A percentile compares a stretch with the other conserved stretches of the same genome.
Evolutionary conservation across 2,113 vertebrate species (phyloP).

Genomic region (Pogonocichla stellata): DNA sequence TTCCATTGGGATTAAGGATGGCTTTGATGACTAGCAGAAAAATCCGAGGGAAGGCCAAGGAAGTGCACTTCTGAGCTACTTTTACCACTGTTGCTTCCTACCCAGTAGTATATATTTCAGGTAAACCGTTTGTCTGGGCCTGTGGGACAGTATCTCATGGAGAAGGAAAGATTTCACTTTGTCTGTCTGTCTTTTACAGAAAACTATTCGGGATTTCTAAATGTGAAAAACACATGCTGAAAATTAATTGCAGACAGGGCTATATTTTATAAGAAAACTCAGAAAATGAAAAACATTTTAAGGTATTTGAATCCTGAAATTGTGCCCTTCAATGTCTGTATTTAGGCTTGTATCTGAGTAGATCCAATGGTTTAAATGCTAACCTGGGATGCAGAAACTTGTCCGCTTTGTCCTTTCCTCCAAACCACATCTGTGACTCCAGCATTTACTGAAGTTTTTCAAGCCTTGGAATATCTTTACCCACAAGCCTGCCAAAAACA

Average conservation of each 20-base stretch:
- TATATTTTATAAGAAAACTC: not conserved
- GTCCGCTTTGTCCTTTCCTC: not conserved
- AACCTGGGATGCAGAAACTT: not conserved
- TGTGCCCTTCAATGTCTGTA: not conserved
- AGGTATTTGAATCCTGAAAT: not conserved
- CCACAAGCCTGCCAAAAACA: not conserved
- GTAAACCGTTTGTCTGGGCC: not conserved
- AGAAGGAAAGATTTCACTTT: not conserved
- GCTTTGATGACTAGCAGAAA: conserved; percentile 24
- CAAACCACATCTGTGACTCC: not conserved
- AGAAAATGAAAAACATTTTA: not conserved
- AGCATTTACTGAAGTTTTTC: not conserved
- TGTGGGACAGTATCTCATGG: not conserved
- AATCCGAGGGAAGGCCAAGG: not conserved
- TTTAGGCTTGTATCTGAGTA: not conserved
- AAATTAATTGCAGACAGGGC: not conserved
- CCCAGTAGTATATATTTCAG: not conserved
- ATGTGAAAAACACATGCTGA: not conserved
- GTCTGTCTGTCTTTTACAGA: not conserved
- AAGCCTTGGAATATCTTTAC: not conserved
- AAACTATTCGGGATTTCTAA: not conserved
- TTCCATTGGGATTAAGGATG: not conserved
- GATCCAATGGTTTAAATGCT: not conserved
- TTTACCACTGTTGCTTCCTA: not conserved
- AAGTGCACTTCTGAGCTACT: not conserved